phyloP scores from a whole-genome alignment of 2,797 vertebrate genomes.

The Anolis apletophallus region DNA sequence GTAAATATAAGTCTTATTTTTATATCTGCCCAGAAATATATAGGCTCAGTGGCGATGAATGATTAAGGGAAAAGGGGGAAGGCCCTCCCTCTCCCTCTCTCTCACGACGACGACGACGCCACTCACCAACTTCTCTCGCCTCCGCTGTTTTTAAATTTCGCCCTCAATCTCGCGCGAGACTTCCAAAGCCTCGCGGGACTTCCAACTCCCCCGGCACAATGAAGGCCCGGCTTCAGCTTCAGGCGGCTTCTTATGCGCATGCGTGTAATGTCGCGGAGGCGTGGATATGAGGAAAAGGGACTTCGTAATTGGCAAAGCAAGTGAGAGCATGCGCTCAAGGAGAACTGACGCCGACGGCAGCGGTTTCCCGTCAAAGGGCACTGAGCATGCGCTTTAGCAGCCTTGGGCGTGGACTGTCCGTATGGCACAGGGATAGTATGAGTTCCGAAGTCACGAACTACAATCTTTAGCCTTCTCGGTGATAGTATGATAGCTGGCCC shows the following conservation, averaged over 20 bases:
- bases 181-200: neutral
- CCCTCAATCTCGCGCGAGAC: neutral
- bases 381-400: neutral
- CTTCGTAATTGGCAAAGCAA: fast-evolving
- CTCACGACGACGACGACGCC: no score
- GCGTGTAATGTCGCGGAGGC: neutral
- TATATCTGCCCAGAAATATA: no score
- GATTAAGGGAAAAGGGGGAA: no score
- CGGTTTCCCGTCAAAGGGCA: neutral
- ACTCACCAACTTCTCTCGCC: neutral
- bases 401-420: no score
- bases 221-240: no score
- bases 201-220: neutral
- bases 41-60: no score
- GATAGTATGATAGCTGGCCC: no score
- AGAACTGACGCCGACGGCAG: neutral
- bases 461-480: no score
- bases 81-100: no score
- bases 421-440: neutral
- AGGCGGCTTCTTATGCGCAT: neutral
- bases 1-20: no score
- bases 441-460: no score
- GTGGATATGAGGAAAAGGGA: neutral
- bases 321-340: neutral
- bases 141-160: conserved; percentile 8